Evolutionary conservation across 2,888 invertebrate genomes (phyloP).

Genomic region (Cataglyphis altisquamis): DNA sequence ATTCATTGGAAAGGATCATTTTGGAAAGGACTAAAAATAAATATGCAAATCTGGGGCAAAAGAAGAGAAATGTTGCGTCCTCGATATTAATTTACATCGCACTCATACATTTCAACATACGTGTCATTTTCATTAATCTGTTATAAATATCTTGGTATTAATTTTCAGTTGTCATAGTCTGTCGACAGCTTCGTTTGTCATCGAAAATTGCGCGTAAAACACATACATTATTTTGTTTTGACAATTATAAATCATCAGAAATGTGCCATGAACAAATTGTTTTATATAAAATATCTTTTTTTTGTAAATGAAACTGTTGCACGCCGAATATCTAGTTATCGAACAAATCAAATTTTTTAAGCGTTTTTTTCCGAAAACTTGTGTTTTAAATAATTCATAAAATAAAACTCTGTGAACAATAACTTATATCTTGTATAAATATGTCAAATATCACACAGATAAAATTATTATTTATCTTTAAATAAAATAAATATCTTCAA

Average conservation of each 20-base stretch:
- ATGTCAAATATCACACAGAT: neutral
- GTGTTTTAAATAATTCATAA: neutral
- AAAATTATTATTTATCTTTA: neutral
- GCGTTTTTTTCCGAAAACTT: neutral
- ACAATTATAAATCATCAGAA: neutral
- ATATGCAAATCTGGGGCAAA: neutral
- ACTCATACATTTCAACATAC: neutral
- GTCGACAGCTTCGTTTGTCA: neutral
- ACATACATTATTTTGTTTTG: neutral
- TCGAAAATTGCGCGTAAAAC: neutral
- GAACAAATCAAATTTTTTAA: neutral
- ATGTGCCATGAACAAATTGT: neutral
- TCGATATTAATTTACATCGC: neutral
- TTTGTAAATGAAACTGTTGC: neutral
- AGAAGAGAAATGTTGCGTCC: neutral
- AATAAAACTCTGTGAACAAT: neutral
- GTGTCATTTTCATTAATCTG: slow-evolving; percentile 17
- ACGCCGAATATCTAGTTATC: neutral
- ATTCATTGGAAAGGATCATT: neutral
- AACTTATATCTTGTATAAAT: neutral
- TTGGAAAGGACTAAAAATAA: slow-evolving; percentile 22
- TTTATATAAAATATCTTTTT: neutral
- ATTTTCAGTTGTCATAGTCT: slow-evolving; percentile 21
- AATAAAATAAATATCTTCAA: neutral
- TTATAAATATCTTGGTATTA: neutral